Percentiles rank a stretch among this genome's conserved stretches.
Conservation (phyloP, 2,113 vertebrate genomes). For the Pseudorasbora parva region DNA sequence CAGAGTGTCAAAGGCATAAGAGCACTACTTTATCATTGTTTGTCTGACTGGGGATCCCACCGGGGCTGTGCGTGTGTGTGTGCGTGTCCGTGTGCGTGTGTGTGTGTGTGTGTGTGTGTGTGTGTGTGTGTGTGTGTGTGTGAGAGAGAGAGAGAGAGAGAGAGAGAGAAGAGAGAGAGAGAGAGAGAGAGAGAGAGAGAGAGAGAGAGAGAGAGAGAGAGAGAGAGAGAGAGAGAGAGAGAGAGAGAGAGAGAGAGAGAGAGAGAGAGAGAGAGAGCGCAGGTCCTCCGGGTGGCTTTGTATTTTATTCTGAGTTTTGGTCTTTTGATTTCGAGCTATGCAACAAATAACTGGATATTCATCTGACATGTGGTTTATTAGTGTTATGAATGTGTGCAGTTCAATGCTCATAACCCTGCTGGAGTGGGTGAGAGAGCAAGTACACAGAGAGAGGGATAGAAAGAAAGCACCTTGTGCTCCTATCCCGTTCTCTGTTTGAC, state of each 20-base stretch:
- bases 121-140: no score
- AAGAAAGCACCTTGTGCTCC: neutral
- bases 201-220: neutral
- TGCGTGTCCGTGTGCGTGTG: constrained; percentile 21
- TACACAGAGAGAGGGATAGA: neutral
- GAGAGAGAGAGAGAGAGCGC: neutral
- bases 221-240: neutral
- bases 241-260: neutral
- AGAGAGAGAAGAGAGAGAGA: neutral
- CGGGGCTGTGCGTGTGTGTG: constrained; percentile 58
- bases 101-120: no score
- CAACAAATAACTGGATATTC: neutral
- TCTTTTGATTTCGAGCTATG: neutral
- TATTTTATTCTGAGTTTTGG: neutral
- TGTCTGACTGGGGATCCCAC: constrained; percentile 87
- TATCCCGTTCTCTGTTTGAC: neutral
- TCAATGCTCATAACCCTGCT: constrained; percentile 2
- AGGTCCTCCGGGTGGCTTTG: neutral
- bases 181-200: neutral
- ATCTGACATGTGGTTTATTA: neutral
- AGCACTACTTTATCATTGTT: constrained; percentile 99
- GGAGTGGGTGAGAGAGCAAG: neutral
- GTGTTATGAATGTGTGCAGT: neutral
- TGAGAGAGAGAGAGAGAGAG: neutral
- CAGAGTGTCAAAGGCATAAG: constrained; percentile 83